Evolutionary conservation across 1,140 invertebrate genomes (phyloP).

Genomic region (Drosophila sturtevanti): DNA sequence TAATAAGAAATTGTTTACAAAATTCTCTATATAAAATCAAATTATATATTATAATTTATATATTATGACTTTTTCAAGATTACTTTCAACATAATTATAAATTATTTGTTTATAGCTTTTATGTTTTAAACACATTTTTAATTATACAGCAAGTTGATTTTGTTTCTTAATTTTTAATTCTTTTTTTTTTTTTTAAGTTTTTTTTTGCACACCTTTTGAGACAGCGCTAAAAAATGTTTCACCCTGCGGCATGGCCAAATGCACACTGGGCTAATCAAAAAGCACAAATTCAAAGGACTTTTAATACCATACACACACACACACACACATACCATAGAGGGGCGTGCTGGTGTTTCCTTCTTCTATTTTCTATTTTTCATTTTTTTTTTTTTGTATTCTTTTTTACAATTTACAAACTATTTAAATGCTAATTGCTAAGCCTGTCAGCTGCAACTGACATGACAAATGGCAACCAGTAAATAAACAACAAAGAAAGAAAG

Average conservation of each 20-base stretch:
- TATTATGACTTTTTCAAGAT: too few species aligned
- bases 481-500: too few species aligned
- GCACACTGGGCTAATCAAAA: constrained; percentile 27
- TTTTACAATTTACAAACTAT: constrained; percentile 49
- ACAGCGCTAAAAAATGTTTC: constrained; percentile 67
- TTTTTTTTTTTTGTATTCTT: constrained; percentile 16
- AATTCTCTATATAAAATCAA: too few species aligned
- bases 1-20: background rate
- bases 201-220: constrained; percentile 46
- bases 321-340: background rate
- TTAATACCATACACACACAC: background rate
- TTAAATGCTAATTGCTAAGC: constrained; percentile 61
- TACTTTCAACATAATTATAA: too few species aligned
- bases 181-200: background rate
- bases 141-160: too few species aligned
- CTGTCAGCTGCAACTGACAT: constrained; percentile 64
- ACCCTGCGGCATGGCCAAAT: constrained; percentile 59
- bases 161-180: too few species aligned
- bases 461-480: constrained; percentile 49
- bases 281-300: constrained; percentile 16
- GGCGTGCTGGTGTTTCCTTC: constrained; percentile 33
- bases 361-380: too few species aligned
- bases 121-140: background rate
- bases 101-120: too few species aligned
- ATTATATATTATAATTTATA: too few species aligned